Base-by-base conservation (phyloP, 2,797 vertebrate species). In the Discoglossus pictus region DNA sequence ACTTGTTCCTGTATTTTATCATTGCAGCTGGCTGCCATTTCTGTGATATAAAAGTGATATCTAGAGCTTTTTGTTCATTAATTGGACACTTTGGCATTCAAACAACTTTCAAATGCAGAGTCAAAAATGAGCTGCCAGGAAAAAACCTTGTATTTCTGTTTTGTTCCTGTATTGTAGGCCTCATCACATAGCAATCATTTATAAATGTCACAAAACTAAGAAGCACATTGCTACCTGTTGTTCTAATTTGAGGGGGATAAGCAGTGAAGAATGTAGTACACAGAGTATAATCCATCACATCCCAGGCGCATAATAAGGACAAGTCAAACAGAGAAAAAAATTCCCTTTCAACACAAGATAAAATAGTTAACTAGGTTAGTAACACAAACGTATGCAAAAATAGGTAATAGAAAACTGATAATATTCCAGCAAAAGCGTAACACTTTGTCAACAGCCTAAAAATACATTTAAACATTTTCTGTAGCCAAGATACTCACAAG, bases 41-140 rank as follows among this genome's bases (percentile, higher is more conserved):
- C 43, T 56, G 21, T 36, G 42, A 35, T n/a, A n/a, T n/a, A n/a
- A n/a, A 21, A 16, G 36, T 55, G 27, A 52, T 51, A 65, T 65
- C 51, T 46, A 20, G 20, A 66, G 52, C 20, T 47, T 39, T 48
- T 58, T 56, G 63, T 61, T 44, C 59, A 61, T 47, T 56, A 7
- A 4, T 48, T 56, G 52, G n/a, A n/a, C n/a, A n/a, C n/a, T n/a
- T n/a, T n/a, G n/a, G n/a, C n/a, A n/a, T n/a, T n/a, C n/a, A n/a
- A n/a, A n/a, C n/a, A n/a, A n/a, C n/a, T n/a, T n/a, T n/a, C n/a
- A n/a, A n/a, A n/a, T n/a, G n/a, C n/a, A 39, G 40, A 51, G 47
- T 51, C 6, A 52, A 53, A 60, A 46, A 17, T 53, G 43, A n/a
- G n/a, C n/a, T 34, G 44, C 16, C 36, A 15, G 23, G 16, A 31